These are phyloP conservation scores for Euzetes globulus DNA, from an alignment of 2,888 invertebrate species.

Conservation along the genomic window DNA sequence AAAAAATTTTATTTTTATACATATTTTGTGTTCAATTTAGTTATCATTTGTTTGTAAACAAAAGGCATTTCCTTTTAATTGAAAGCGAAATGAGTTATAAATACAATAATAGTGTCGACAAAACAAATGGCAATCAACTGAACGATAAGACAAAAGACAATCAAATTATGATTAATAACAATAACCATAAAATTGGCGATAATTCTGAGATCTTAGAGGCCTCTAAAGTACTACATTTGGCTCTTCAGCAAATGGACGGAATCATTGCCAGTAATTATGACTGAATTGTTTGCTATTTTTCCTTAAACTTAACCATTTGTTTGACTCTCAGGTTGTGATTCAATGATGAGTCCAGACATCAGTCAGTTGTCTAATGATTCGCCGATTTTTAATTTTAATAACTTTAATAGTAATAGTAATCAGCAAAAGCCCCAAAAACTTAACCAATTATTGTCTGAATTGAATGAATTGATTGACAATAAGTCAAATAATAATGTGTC, in stretches of 20 bases:
- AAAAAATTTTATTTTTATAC: not conserved
- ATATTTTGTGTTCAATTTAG: not conserved
- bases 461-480: slow-evolving; percentile 20
- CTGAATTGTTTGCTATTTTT: too few relatives aligned
- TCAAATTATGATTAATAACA: not conserved
- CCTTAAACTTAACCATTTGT: not conserved
- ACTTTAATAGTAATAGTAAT: not conserved
- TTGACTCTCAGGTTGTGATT: slow-evolving; percentile 14
- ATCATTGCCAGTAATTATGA: slow-evolving; percentile 36
- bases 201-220: slow-evolving; percentile 21
- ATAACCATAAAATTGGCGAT: not conserved
- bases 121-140: slow-evolving; percentile 11
- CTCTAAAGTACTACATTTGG: slow-evolving; percentile 31
- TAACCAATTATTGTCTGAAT: slow-evolving; percentile 1
- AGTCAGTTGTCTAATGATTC: not conserved
- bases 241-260: slow-evolving; percentile 34
- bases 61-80: too few relatives aligned
- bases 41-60: not conserved
- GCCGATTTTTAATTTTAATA: not conserved
- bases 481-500: not conserved
- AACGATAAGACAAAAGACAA: not conserved
- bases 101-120: not conserved
- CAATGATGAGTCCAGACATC: slow-evolving; percentile 10
- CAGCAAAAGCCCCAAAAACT: not conserved
- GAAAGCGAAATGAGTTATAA: not conserved